Percentiles rank a stretch among this genome's conserved stretches.
Evolutionary conservation across 2,888 invertebrate species (phyloP).

Genomic region (Lasius platythorax): DNA sequence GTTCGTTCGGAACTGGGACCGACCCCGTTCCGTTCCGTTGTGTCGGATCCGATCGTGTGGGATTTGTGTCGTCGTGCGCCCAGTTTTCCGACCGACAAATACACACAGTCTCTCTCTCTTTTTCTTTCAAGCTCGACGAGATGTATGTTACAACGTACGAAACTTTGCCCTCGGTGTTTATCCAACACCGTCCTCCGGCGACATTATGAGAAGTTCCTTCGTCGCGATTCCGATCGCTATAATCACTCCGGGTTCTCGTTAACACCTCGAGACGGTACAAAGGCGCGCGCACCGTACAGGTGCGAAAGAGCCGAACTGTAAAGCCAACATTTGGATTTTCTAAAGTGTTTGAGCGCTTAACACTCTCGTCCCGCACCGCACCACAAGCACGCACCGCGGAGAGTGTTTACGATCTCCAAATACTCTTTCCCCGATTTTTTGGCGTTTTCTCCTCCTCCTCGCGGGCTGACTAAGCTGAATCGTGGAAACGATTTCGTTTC

Average conservation of each 20-base stretch:
- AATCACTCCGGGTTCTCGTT: conserved; percentile 47
- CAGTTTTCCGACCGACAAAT: conserved; percentile 35
- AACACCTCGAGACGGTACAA: conserved; percentile 55
- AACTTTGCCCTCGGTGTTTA: conserved; percentile 34
- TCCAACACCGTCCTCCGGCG: conserved; percentile 11
- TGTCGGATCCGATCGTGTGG: conserved; percentile 49
- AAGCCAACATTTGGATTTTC: conserved; percentile 72
- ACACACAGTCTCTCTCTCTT: not conserved
- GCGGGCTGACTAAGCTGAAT: conserved; percentile 67
- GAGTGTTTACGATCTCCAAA: conserved; percentile 73
- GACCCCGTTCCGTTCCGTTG: conserved; percentile 58
- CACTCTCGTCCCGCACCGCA: conserved; percentile 30
- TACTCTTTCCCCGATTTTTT: conserved; percentile 49
- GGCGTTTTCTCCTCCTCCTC: conserved; percentile 52
- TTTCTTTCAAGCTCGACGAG: not conserved
- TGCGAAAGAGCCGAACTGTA: conserved; percentile 71
- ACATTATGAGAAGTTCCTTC: conserved; percentile 39
- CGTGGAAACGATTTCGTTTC: conserved; percentile 35
- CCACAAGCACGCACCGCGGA: conserved; percentile 39
- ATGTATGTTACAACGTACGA: conserved; percentile 2
- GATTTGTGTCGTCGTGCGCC: conserved; percentile 24
- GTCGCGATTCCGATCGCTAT: conserved; percentile 43
- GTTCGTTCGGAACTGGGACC: conserved; percentile 57
- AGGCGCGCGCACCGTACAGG: conserved; percentile 53
- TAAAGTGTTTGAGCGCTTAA: conserved; percentile 74